Evolutionary conservation across 2,888 invertebrate species (phyloP).

Genomic region (Synergus japonicus): DNA sequence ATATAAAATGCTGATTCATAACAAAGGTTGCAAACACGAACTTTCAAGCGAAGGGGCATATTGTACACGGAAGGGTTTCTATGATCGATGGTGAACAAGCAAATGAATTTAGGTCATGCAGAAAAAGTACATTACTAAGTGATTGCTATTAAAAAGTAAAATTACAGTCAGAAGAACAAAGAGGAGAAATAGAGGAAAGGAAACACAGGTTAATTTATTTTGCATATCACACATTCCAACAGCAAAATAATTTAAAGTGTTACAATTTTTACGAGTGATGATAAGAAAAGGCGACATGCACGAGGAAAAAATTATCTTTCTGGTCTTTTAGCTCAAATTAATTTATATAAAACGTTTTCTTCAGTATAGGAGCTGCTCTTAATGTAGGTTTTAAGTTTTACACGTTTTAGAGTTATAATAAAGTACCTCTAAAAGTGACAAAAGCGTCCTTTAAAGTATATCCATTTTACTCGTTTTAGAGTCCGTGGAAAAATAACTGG

Average conservation of each 20-base stretch:
- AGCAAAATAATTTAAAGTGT: neutral
- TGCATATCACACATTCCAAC: neutral
- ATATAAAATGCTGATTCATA: slow-evolving; percentile 33
- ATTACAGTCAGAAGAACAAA: neutral
- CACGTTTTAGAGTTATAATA: neutral
- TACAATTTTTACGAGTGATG: neutral
- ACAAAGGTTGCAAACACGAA: slow-evolving; percentile 27
- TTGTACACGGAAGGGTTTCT: slow-evolving; percentile 1
- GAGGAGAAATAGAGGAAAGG: neutral
- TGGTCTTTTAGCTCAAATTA: neutral
- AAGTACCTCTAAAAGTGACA: neutral
- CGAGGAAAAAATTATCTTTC: neutral
- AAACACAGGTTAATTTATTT: neutral
- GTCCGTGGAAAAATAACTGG: neutral
- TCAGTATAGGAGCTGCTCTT: neutral
- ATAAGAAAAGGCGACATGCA: neutral
- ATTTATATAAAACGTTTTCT: neutral
- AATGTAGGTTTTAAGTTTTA: neutral
- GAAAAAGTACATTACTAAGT: slow-evolving; percentile 30
- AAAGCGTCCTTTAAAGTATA: neutral
- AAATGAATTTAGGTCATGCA: slow-evolving; percentile 38
- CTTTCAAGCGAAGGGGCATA: slow-evolving; percentile 19
- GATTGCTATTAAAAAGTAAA: slow-evolving; percentile 29
- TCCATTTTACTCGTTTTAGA: neutral
- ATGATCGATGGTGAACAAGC: slow-evolving; percentile 36